phyloP scores from a whole-genome alignment of 1,140 invertebrate genomes.

The Drusus annulatus region DNA sequence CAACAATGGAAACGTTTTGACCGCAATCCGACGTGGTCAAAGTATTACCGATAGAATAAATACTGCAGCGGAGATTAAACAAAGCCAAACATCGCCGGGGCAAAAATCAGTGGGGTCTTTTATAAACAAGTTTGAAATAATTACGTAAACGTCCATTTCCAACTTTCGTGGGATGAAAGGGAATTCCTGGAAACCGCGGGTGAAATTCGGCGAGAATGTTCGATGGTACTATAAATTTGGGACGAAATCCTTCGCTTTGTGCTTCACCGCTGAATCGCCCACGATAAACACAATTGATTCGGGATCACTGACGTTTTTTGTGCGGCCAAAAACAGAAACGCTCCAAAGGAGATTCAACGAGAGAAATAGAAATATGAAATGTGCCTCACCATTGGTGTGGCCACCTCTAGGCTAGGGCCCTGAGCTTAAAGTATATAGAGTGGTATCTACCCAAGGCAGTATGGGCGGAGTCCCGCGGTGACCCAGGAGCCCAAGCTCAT shows the following conservation, averaged over 20 bases:
- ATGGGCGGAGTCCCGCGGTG: too few relatives aligned
- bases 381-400: too few relatives aligned
- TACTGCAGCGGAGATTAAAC: not conserved
- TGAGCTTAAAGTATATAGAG: too few relatives aligned
- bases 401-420: too few relatives aligned
- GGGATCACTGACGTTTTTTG: not conserved
- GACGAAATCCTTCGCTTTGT: conserved; percentile 26
- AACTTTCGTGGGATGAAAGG: not conserved
- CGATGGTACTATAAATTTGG: conserved; percentile 28
- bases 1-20: not conserved
- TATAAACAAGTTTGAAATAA: conserved; percentile 39
- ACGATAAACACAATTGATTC: conserved; percentile 20
- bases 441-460: too few relatives aligned
- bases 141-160: conserved; percentile 34
- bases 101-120: conserved; percentile 27
- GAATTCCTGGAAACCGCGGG: conserved; percentile 26
- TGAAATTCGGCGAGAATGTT: conserved; percentile 15
- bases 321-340: too few relatives aligned
- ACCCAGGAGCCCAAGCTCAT: too few relatives aligned
- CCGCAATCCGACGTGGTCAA: not conserved
- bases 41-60: conserved; percentile 28
- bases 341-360: too few relatives aligned
- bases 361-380: too few relatives aligned
- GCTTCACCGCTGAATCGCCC: not conserved
- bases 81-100: not conserved